Conservation (phyloP, 1,140 invertebrate species). For the Lutraria rhynchaena region DNA sequence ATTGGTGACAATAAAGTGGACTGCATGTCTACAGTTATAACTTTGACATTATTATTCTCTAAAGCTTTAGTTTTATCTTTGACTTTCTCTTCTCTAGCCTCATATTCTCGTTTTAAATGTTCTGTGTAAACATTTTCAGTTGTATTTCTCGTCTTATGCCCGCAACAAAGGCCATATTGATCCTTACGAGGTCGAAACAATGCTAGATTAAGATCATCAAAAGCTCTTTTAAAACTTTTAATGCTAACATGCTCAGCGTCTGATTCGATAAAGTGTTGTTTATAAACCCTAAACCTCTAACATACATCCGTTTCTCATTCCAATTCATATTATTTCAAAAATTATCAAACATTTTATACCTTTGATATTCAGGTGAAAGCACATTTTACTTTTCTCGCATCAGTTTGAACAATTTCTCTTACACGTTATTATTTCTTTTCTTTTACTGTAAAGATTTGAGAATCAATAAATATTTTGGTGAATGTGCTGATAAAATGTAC, state of each 20-base stretch:
- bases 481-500: background rate
- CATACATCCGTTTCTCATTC: too few species aligned
- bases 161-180: too few species aligned
- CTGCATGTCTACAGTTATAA: conserved; percentile 9
- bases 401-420: background rate
- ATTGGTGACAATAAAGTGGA: background rate
- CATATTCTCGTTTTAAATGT: conserved; percentile 1
- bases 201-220: conserved; percentile 1
- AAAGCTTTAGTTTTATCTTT: background rate
- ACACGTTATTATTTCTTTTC: background rate
- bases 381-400: too few species aligned
- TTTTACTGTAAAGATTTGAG: background rate
- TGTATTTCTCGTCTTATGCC: background rate
- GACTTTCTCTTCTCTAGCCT: too few species aligned
- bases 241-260: background rate
- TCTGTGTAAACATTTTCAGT: background rate
- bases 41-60: background rate
- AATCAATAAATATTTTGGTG: background rate
- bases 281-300: too few species aligned
- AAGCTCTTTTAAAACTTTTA: background rate
- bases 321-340: too few species aligned
- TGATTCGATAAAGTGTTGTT: background rate
- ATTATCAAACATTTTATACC: too few species aligned
- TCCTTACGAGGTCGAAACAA: too few species aligned
- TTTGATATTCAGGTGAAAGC: too few species aligned